Evolutionary conservation across 2,888 invertebrate genomes (phyloP), one percentile per base, ranked within the genome.

Genomic region (Strigamia maritima): DNA sequence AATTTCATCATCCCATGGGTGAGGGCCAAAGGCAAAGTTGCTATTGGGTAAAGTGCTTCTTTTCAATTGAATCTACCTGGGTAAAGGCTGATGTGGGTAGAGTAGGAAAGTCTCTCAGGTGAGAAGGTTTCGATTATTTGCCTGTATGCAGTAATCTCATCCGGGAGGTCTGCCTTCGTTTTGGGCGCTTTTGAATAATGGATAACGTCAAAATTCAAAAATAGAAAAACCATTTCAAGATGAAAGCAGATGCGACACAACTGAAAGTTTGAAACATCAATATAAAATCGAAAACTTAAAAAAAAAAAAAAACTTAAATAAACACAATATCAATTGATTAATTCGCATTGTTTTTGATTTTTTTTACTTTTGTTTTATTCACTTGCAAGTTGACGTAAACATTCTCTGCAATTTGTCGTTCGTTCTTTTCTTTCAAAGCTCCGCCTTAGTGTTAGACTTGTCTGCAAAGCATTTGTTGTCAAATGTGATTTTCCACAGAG

Each of bases 151-250:
- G 76, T 31, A 76, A 76, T 76, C 76, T 76, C 76, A 76, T 76
- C 76, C 76, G 28, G 28, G 49, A 14, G 16, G 49, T 14, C 16
- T 49, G 49, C 49, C 35, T 76, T 8, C 28, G 24, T 24, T 28
- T 75, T 22, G 75, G 75, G 24, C 28, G 76, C 31, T 3, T 12
- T 8, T 76, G 76, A 76, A 76, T 76, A 76, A 76, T 76, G 76
- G 76, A 76, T 76, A 31, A 76, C 35, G 76, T 76, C 7, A 76
- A 76, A 76, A 76, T 76, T 76, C 35, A 26, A 76, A 76, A 31
- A 4, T 49, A 35, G 75, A 10, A 75, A n/a, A 75, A 75, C 26
- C 75, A 75, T 10, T 75, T 28, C 28, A 12, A 26, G 75, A 26
- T 75, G 26, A 16, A 24, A 24, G 28, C 75, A 10, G 40, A 40